A percentile compares a stretch with the other conserved stretches of the same genome.
phyloP scores from a whole-genome alignment of 2,888 invertebrate genomes.

The Synanthedon andrenaeformis region DNA sequence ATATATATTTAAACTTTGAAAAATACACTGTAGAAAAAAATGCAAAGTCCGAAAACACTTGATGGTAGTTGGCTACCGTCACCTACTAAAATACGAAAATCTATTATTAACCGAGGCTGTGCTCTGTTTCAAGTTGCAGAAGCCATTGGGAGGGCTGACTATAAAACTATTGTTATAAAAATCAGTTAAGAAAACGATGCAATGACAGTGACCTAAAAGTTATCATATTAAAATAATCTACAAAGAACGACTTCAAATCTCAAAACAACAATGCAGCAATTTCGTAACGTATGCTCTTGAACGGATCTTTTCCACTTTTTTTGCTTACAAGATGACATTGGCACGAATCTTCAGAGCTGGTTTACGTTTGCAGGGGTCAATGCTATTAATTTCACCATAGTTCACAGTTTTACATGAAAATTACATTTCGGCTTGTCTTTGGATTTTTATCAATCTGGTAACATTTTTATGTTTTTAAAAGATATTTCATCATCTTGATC shows the following conservation, averaged over 20 bases:
- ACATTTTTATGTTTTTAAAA: too few relatives aligned
- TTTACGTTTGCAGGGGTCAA: slow-evolving; percentile 32
- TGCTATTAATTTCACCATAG: slow-evolving; percentile 21
- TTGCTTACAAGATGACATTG: slow-evolving; percentile 26
- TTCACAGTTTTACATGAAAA: background rate
- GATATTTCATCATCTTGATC: too few relatives aligned
- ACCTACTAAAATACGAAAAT: too few relatives aligned
- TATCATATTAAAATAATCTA: background rate
- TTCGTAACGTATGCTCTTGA: background rate
- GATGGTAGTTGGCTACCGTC: background rate
- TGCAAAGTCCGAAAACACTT: background rate
- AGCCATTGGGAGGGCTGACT: slow-evolving; percentile 2
- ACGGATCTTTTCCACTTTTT: slow-evolving; percentile 5
- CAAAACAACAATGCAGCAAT: background rate
- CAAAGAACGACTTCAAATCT: background rate
- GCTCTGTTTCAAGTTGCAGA: background rate
- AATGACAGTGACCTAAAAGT: background rate
- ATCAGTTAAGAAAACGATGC: background rate
- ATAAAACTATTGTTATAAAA: background rate
- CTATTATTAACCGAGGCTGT: too few relatives aligned
- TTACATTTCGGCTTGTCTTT: too few relatives aligned
- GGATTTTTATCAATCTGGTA: too few relatives aligned
- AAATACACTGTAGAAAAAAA: too few relatives aligned
- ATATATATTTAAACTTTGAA: too few relatives aligned
- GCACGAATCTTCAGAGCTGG: slow-evolving; percentile 30